A percentile compares a stretch with the other conserved stretches of the same genome.
These are phyloP conservation scores for Columbina picui DNA, from an alignment of 2,113 vertebrate species.

Conservation along the genomic window DNA sequence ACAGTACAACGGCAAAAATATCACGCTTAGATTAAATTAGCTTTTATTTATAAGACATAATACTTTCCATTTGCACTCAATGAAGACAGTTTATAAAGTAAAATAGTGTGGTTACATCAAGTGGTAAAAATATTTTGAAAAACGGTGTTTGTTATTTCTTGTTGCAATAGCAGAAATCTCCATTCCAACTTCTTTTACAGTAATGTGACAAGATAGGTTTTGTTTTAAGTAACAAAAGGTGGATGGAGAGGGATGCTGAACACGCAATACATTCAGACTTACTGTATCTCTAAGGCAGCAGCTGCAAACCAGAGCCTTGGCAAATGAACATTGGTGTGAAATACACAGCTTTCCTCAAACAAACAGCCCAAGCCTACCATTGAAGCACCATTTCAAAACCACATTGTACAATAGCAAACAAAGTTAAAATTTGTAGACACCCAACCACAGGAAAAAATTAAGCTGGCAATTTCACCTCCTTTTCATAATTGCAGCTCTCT, in stretches of 20 bases:
- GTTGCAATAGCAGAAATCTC: background rate
- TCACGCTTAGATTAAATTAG: background rate
- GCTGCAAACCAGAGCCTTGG: background rate
- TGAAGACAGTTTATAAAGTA: background rate
- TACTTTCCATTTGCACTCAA: background rate
- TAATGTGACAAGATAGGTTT: background rate
- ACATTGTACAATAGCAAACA: background rate
- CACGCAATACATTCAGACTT: background rate
- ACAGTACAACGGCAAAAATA: background rate
- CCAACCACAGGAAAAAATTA: background rate
- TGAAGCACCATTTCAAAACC: background rate
- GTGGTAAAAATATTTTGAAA: background rate
- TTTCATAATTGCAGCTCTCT: background rate
- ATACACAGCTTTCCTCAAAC: background rate
- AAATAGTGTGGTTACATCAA: background rate
- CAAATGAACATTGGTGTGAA: background rate
- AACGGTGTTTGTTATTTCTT: background rate
- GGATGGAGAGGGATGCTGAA: background rate
- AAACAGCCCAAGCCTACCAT: background rate
- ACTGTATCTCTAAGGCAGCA: background rate
- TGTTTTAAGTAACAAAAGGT: background rate
- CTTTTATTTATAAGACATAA: constrained; percentile 25
- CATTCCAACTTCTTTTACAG: background rate
- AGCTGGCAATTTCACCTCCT: background rate
- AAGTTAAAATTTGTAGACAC: background rate